phyloP scores from a whole-genome alignment of 2,113 vertebrate genomes.

The Ptilorrhoa leucosticta region DNA sequence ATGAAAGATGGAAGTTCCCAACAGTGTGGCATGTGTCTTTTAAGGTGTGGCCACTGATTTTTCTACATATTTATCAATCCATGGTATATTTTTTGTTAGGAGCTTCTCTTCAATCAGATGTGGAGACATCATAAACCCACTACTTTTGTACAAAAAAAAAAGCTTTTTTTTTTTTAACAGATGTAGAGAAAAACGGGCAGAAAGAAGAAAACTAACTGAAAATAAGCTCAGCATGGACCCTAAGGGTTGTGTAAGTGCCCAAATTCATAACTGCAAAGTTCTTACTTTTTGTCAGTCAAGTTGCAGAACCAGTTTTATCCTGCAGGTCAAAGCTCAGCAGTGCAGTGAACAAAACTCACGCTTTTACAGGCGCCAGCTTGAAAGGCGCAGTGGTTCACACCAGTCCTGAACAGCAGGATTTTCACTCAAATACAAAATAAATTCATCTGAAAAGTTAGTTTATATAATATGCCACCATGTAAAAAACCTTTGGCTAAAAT shows the following conservation, averaged over 20 bases:
- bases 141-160: neutral
- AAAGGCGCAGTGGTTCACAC: neutral
- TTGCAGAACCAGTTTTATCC: neutral
- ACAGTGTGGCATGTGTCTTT: neutral
- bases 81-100: neutral
- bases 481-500: neutral
- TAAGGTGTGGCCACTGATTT: neutral
- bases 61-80: neutral
- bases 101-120: neutral
- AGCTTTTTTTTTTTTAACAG: neutral
- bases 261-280: neutral
- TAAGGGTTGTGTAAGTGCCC: neutral
- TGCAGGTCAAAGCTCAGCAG: neutral
- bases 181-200: neutral
- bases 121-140: no score
- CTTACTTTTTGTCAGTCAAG: neutral
- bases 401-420: neutral
- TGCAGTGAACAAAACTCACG: neutral
- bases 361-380: neutral
- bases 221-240: neutral
- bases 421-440: neutral
- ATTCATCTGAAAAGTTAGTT: neutral
- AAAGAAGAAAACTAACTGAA: neutral
- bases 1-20: neutral
- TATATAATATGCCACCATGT: neutral